phyloP scores from a whole-genome alignment of 2,888 invertebrate species.

The Odontomyia ornata region DNA sequence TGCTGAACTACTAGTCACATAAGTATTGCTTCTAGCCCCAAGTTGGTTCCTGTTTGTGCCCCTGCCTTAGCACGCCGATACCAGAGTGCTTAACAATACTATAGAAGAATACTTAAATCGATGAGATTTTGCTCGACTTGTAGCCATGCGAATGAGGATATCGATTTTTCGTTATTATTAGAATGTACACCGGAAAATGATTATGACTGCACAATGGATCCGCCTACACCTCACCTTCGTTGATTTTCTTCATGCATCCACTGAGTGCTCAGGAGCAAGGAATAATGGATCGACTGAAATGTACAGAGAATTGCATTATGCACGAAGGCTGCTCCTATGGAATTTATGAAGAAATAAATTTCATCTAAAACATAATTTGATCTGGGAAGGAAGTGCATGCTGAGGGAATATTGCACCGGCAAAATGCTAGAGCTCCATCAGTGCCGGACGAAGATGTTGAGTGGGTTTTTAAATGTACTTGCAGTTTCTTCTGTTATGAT shows the following conservation, averaged over 20 bases:
- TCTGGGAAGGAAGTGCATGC: background rate
- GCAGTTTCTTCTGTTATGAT: too few relatives aligned
- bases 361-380: background rate
- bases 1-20: too few relatives aligned
- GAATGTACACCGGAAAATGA: conserved; percentile 28
- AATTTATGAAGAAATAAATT: background rate
- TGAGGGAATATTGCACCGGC: too few relatives aligned
- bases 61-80: background rate
- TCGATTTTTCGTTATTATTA: conserved; percentile 1
- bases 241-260: background rate
- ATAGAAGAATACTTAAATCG: too few relatives aligned
- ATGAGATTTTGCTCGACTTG: background rate
- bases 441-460: background rate
- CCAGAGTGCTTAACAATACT: background rate
- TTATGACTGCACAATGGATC: background rate
- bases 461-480: background rate
- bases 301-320: background rate
- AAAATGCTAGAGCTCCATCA: too few relatives aligned
- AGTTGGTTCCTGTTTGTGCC: too few relatives aligned
- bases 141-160: background rate
- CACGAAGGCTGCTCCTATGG: background rate
- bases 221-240: background rate
- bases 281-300: background rate
- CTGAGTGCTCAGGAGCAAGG: too few relatives aligned
- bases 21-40: too few relatives aligned